phyloP scores from a whole-genome alignment of 2,113 vertebrate genomes.

The Terrapene triunguis region DNA sequence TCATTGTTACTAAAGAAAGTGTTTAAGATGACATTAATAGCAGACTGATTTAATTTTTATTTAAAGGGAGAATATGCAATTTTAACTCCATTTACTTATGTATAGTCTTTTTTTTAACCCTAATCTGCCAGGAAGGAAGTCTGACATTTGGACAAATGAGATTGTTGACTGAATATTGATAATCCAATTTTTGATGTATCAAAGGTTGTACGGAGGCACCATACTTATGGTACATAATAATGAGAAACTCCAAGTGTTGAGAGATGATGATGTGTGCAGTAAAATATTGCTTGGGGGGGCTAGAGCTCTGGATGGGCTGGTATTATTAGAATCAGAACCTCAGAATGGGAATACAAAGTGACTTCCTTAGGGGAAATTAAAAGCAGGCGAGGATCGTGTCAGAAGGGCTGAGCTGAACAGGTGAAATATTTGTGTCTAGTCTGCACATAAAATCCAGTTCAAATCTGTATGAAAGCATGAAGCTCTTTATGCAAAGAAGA shows the following conservation, averaged over 20 bases:
- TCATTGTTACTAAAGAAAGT: neutral
- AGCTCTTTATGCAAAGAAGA: neutral
- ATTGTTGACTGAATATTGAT: conserved; percentile 72
- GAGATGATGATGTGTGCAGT: neutral
- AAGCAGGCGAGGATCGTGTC: neutral
- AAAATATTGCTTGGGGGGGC: conserved; percentile 34
- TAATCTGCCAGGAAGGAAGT: conserved; percentile 45
- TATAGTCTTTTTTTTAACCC: conserved; percentile 31
- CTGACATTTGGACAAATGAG: conserved; percentile 56
- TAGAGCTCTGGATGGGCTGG: neutral
- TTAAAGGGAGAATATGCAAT: conserved; percentile 53
- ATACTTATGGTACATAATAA: neutral
- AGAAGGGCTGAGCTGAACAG: neutral
- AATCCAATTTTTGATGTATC: conserved; percentile 75
- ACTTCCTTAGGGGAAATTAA: conserved; percentile 35
- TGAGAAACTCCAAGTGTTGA: conserved; percentile 41
- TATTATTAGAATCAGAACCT: conserved; percentile 36
- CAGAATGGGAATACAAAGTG: neutral
- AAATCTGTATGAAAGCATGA: neutral
- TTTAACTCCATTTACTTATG: conserved; percentile 68
- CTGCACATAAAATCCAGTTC: neutral
- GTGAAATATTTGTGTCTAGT: neutral
- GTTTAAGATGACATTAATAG: conserved; percentile 13
- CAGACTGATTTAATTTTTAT: conserved; percentile 41
- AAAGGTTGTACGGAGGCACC: conserved; percentile 64